Conservation (phyloP, 2,888 invertebrate species). For the Parochlus steinenii region DNA sequence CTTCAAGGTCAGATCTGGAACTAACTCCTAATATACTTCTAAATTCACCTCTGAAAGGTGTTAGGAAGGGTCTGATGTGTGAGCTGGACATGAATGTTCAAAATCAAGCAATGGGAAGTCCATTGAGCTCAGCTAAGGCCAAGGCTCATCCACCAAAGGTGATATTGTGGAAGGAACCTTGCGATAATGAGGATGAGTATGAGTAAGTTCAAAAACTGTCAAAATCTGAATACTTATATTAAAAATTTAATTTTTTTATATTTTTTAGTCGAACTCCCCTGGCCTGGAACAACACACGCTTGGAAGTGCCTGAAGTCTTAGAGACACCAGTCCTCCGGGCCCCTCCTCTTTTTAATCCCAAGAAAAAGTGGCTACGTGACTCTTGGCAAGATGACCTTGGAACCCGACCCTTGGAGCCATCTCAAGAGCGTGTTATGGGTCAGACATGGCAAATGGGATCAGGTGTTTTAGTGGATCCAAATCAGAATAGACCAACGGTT, state of each 20-base stretch:
- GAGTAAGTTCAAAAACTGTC: no score
- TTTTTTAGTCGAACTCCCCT: no score
- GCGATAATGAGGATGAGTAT: slow-evolving; percentile 27
- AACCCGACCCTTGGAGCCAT: slow-evolving; percentile 20
- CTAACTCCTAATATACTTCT: no score
- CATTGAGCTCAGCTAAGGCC: slow-evolving; percentile 18
- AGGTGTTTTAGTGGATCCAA: slow-evolving; percentile 11
- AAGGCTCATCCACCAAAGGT: slow-evolving; percentile 22
- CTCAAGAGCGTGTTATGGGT: no score
- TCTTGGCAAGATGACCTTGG: slow-evolving; percentile 30
- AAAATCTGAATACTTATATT: no score
- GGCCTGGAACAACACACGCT: no score
- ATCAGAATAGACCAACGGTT: slow-evolving; percentile 16
- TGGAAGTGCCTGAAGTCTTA: slow-evolving; percentile 26
- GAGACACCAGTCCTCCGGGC: slow-evolving; percentile 19
- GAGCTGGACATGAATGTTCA: slow-evolving; percentile 21
- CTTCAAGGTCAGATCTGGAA: slow-evolving; percentile 20
- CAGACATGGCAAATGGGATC: slow-evolving; percentile 9
- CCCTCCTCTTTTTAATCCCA: slow-evolving; percentile 33
- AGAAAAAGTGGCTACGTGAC: slow-evolving; percentile 42
- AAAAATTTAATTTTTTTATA: no score
- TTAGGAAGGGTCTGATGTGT: slow-evolving; percentile 29
- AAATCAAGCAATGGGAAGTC: slow-evolving; percentile 14
- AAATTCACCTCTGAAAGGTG: slow-evolving; percentile 16
- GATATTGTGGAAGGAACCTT: slow-evolving; percentile 20